These are phyloP conservation scores for Nomada flava DNA, from an alignment of 2,888 invertebrate species.

Conservation along the genomic window DNA sequence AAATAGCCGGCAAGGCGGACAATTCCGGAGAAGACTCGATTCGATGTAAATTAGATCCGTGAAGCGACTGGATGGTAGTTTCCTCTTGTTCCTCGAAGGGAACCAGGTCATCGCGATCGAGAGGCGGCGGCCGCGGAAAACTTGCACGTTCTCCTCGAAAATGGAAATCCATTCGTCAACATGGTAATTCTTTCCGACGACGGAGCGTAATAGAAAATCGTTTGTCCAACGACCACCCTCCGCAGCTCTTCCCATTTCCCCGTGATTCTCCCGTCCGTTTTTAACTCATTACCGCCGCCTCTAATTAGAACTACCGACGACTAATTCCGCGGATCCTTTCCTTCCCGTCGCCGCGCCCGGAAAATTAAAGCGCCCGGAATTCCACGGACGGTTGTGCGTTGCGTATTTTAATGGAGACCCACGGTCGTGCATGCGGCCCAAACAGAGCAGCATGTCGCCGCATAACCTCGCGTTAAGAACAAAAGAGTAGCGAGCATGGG, in stretches of 20 bases:
- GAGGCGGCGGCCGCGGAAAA: not conserved
- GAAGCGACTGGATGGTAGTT: not conserved
- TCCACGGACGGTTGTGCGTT: not conserved
- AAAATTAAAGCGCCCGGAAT: slow-evolving; percentile 47
- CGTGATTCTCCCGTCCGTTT: slow-evolving; percentile 32
- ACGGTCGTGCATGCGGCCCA: too few relatives aligned
- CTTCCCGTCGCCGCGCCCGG: not conserved
- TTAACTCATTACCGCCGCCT: slow-evolving; percentile 51
- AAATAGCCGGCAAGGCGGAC: not conserved
- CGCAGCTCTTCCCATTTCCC: slow-evolving; percentile 28
- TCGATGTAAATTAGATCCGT: not conserved
- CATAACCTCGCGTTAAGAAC: not conserved
- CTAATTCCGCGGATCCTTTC: slow-evolving; percentile 50
- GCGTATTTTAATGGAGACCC: slow-evolving; percentile 10
- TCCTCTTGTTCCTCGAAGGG: too few relatives aligned
- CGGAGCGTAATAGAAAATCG: slow-evolving; percentile 52
- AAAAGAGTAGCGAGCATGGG: not conserved
- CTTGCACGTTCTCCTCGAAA: slow-evolving; percentile 23
- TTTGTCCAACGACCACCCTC: slow-evolving; percentile 30
- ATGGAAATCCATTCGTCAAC: slow-evolving; percentile 61
- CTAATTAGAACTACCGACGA: slow-evolving; percentile 51
- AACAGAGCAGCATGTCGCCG: not conserved
- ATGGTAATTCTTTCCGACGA: slow-evolving; percentile 49
- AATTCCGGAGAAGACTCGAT: not conserved
- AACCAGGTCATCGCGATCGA: not conserved